phyloP scores from a whole-genome alignment of 2,797 vertebrate genomes.

The Helicolenus hilgendorfi region DNA sequence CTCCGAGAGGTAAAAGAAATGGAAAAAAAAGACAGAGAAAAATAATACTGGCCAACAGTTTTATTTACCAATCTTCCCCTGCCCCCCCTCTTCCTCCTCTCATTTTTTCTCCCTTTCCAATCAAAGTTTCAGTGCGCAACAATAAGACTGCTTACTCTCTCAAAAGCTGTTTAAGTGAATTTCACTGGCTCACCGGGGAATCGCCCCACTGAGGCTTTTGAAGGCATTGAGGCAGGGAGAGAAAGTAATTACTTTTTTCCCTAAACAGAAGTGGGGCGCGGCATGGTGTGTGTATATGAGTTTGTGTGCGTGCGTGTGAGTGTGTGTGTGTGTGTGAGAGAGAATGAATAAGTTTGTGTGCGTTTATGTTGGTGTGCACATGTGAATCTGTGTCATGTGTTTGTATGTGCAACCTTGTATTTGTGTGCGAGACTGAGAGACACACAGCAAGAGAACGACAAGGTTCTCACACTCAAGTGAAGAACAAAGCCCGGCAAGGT shows the following conservation, averaged over 20 bases:
- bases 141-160: constrained; percentile 91
- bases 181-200: constrained; percentile 88
- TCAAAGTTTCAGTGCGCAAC: constrained; percentile 88
- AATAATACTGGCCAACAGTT: constrained; percentile 78
- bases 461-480: constrained; percentile 35
- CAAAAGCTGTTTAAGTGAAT: constrained; percentile 91
- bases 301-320: constrained; percentile 41
- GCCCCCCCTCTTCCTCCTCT: constrained; percentile 53
- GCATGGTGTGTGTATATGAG: constrained; percentile 66
- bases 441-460: constrained; percentile 34
- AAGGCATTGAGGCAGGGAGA: constrained; percentile 89
- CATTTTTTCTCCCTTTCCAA: constrained; percentile 80
- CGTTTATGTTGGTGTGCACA: constrained; percentile 27
- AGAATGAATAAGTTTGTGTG: constrained; percentile 60
- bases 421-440: constrained; percentile 33
- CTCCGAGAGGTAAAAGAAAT: constrained; percentile 37
- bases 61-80: constrained; percentile 82
- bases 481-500: constrained; percentile 30
- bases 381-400: constrained; percentile 61
- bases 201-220: constrained; percentile 88
- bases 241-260: constrained; percentile 91
- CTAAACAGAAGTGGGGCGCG: constrained; percentile 88
- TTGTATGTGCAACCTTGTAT: constrained; percentile 41
- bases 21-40: constrained; percentile 26
- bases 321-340: constrained; percentile 32